Base-by-base conservation (phyloP, 2,797 vertebrate species). In the Choloepus didactylus region DNA sequence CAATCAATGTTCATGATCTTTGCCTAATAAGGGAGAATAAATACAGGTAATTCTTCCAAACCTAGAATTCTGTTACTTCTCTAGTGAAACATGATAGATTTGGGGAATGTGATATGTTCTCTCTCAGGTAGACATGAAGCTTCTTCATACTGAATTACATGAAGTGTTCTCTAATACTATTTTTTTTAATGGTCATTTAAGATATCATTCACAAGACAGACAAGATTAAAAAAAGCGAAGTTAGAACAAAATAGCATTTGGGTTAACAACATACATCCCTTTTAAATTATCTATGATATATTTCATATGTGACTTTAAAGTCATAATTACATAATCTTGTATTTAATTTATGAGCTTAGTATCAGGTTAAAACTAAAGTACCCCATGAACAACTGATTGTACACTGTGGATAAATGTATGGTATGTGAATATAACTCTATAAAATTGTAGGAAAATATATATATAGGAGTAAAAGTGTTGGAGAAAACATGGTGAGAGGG, bases 341-440 rank as follows among this genome's bases (percentile, higher is more conserved):
- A 86, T 90, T 77, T 81, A 93, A 95, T 69, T 46, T 75, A 15
- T 62, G 84, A 81, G 12, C 8, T 91, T 38, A 38, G 15, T 67
- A 19, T 51, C 70, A 84, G 51, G 9, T 70, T 41, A 83, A 77
- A 54, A 31, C 9, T 38, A 60, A 72, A 86, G 35, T 35, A 35
- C 35, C 35, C 35, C 35, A 35, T 35, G 35, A 35, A 35, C 35
- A 35, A 35, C 35, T 35, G 35, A 35, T 35, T 35, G 35, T 35
- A 35, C 35, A 35, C 35, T 35, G 35, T 35, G 35, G 35, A 35
- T 35, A 35, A 35, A 35, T 35, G 35, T 35, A 35, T 35, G 35
- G 35, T 35, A 35, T 35, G 35, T 35, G 35, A 35, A 35, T 35
- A 35, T 35, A 35, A 35, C 35, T 35, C 35, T 35, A 35, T 35